phyloP scores from a whole-genome alignment of 2,797 vertebrate genomes.

The Psittacula echo region DNA sequence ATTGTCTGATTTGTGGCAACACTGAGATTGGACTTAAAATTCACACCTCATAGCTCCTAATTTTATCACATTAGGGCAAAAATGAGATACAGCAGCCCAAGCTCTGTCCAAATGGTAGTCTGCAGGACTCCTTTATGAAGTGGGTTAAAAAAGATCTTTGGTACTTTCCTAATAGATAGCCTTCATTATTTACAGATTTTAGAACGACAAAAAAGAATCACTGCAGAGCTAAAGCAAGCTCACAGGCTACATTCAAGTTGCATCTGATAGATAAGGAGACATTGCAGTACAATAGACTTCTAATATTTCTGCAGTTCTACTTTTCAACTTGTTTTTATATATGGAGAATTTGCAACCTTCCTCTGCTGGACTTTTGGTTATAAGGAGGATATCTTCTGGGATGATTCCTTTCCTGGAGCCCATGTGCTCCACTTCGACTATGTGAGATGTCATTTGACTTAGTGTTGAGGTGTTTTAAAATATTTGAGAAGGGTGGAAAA shows the following conservation, averaged over 20 bases:
- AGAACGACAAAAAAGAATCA: conserved; percentile 33
- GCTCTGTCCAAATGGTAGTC: conserved; percentile 10
- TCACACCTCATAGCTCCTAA: conserved; percentile 17
- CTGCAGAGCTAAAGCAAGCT: conserved; percentile 23
- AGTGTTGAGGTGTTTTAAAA: neutral
- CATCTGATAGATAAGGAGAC: conserved; percentile 11
- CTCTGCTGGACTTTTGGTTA: neutral
- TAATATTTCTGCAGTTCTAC: neutral
- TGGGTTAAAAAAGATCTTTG: conserved; percentile 45
- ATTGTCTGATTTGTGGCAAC: conserved; percentile 39
- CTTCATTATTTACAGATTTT: conserved; percentile 59
- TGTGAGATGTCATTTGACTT: neutral
- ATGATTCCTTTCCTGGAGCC: neutral
- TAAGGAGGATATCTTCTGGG: neutral
- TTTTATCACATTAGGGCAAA: conserved; percentile 33
- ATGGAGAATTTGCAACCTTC: neutral
- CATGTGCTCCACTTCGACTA: neutral
- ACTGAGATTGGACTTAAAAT: neutral
- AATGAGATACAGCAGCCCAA: neutral
- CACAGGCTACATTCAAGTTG: neutral
- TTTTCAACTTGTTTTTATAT: neutral
- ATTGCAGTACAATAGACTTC: conserved; percentile 1
- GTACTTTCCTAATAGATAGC: conserved; percentile 29
- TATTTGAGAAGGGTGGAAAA: neutral
- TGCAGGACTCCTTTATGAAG: conserved; percentile 45